Evolutionary conservation across 2,888 invertebrate genomes (phyloP), one percentile per base, ranked within the genome.

Genomic region (Drosophila gaucha): DNA sequence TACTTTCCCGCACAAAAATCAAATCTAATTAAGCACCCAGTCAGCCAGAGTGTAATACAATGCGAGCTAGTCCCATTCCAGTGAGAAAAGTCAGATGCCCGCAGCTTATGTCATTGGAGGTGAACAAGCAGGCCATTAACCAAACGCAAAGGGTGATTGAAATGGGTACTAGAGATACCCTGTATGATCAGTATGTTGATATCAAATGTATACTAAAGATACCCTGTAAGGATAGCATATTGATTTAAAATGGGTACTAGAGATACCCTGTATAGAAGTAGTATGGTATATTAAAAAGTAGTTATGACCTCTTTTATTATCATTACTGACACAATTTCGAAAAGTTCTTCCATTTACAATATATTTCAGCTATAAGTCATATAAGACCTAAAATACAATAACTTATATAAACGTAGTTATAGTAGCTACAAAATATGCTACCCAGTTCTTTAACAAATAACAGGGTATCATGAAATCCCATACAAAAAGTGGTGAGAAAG

Each of bases 11-110:
- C 35, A 54, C 39, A 50, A 26, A 54, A 69, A 57, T 47, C 47
- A 74, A 75, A 70, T 75, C 63, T 58, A 74, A 74, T 75, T 71
- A 71, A 35, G 50, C 50, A 26, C 33, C 28, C 50, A 57, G 56
- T 51, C 47, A 43, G 38, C 14, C 36, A 20, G 41, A 22, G 16
- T 35, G 31, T 36, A 50, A 47, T 28, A 44, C 59, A 66, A 70
- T 43, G 49, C 70, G 49, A 52, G 35, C 33, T 56, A 65, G 30
- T 55, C 26, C 24, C 47, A 59, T 44, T 26, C 31, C 35, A 38
- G 38, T 35, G 35, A 56, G 38, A 39, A 68, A 36, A 33, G 31
- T 43, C 63, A 58, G 62, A 41, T 20, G 50, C 30, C 35, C n/a
- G 18, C 20, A 28, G 69, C 64, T 58, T 65, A 59, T 68, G 47